Evolutionary conservation across 92 coral and sea anemone genomes (phyloP).

Genomic region (Bergia sp.): DNA sequence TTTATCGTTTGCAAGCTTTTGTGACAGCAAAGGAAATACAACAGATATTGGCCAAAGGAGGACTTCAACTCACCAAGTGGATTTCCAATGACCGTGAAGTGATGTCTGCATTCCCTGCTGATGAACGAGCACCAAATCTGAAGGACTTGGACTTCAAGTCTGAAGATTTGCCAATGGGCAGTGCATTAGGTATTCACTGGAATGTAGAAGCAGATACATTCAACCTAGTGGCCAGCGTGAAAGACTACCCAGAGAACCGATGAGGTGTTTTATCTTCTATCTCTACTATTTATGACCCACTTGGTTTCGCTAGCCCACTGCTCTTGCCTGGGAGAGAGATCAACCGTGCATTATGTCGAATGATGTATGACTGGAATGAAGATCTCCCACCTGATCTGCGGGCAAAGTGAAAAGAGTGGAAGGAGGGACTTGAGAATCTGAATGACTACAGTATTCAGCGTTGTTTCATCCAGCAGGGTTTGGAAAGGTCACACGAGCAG

Average conservation of each 20-base stretch:
- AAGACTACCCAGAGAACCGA: slow-evolving; percentile 59
- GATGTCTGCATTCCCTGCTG: slow-evolving; percentile 59
- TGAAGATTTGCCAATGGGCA: slow-evolving; percentile 57
- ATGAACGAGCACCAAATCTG: slow-evolving; percentile 42
- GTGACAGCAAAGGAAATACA: background rate
- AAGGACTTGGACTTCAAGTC: slow-evolving; percentile 53
- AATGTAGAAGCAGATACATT: slow-evolving; percentile 59
- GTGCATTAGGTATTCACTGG: slow-evolving; percentile 71
- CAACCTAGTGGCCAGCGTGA: slow-evolving; percentile 34
- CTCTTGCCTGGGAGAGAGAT: slow-evolving; percentile 46
- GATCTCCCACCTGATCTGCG: slow-evolving; percentile 55
- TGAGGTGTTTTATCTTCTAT: slow-evolving; percentile 67
- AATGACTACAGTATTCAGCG: slow-evolving; percentile 44
- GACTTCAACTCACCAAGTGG: slow-evolving; percentile 72
- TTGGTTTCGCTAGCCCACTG: background rate
- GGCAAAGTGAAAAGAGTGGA: slow-evolving; percentile 52
- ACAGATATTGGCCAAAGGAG: slow-evolving; percentile 53
- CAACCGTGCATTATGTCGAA: slow-evolving; percentile 62
- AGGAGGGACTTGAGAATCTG: slow-evolving; percentile 45
- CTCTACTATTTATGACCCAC: slow-evolving; percentile 67
- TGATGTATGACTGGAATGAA: slow-evolving; percentile 63
- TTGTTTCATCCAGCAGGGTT: slow-evolving; percentile 8
- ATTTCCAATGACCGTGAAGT: slow-evolving; percentile 60
- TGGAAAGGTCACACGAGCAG: slow-evolving; percentile 32
- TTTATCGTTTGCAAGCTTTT: slow-evolving; percentile 9